phyloP scores from a whole-genome alignment of 2,888 invertebrate genomes.

The Limnephilus lunatus region DNA sequence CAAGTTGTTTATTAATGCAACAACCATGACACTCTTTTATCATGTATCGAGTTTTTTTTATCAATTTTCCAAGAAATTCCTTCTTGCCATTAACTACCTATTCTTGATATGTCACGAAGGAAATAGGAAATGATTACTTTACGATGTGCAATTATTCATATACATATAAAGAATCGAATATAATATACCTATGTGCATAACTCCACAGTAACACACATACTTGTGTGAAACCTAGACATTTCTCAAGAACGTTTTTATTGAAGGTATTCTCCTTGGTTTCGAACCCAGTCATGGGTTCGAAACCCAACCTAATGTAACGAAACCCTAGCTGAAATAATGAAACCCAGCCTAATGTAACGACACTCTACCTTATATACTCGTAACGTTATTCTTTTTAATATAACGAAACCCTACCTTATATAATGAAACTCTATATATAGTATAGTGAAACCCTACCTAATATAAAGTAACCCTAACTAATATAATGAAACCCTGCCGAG shows the following conservation, averaged over 20 bases:
- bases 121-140: neutral
- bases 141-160: neutral
- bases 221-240: neutral
- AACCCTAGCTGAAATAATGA: too few species aligned
- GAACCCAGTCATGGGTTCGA: neutral
- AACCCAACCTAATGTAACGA: neutral
- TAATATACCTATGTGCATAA: neutral
- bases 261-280: neutral
- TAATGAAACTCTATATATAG: too few species aligned
- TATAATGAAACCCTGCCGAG: too few species aligned
- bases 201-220: neutral
- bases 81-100: too few species aligned
- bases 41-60: neutral
- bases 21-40: neutral
- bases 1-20: neutral
- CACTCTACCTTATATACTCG: too few species aligned
- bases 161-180: neutral
- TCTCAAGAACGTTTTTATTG: neutral
- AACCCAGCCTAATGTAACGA: too few species aligned
- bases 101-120: neutral
- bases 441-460: too few species aligned
- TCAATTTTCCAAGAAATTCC: neutral
- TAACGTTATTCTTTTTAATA: too few species aligned
- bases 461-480: too few species aligned
- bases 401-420: too few species aligned